Evolutionary conservation across 2,113 vertebrate genomes (phyloP), one percentile per base, ranked within the genome.

Genomic region (Sinocyclocheilus grahami): DNA sequence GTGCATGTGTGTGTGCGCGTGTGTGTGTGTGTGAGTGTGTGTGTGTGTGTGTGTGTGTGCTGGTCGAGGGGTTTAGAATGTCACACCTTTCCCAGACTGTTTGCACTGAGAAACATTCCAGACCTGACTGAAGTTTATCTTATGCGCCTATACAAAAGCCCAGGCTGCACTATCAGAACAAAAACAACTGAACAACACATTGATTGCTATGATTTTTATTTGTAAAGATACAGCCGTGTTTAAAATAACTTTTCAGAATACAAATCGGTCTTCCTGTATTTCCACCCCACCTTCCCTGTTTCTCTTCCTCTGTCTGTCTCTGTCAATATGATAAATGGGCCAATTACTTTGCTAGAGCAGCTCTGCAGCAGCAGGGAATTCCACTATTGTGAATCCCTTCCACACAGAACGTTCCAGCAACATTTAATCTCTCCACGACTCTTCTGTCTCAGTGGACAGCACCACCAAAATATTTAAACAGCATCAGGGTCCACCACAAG

Each of bases 301-400:
- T 75, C 85, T 65, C 85, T 75, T 39, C 42, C 69, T 75, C 39
- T 69, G 67, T 42, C 80, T 46, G 55, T 39, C 48, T 55, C 27
- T 78, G 62, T 84, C 46, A 62, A 30, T 63, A 80, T 92, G 90
- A 93, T 86, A 93, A 93, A 94, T 92, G 89, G 92, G 88, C 87
- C 91, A 90, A 89, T 94, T 93, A 91, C 85, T 53, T 84, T 82
- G 89, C 87, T 89, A 92, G 90, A 92, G 85, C 81, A 88, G 90
- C 90, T 92, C 86, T 91, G 90, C 90, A 90, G 90, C 88, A 90
- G 90, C 90, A 91, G 89, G 91, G 91, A 89, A 91, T 91, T 92
- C 92, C 90, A 87, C 5, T 81, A 20, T 78, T 86, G 86, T 92
- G 87, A 93, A 92, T 93, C 93, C 90, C 5, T 78, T 82, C 85